Evolutionary conservation across 2,113 vertebrate genomes (phyloP).

Genomic region (Narcine bancroftii): DNA sequence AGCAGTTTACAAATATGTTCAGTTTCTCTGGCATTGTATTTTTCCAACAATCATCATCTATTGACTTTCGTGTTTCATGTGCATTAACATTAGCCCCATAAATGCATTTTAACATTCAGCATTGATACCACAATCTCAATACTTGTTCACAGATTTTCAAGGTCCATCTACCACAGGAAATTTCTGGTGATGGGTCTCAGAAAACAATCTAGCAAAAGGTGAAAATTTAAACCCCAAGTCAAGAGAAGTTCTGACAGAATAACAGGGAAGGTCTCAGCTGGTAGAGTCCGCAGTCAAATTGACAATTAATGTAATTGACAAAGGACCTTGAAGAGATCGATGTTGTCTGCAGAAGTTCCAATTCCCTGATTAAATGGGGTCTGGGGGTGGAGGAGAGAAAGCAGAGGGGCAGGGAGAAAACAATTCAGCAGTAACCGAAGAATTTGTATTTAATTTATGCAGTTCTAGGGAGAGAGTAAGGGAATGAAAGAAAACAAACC

Average conservation of each 20-base stretch:
- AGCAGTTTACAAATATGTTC: no score
- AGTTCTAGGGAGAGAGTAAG: background rate
- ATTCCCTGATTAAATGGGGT: no score
- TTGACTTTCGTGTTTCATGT: no score
- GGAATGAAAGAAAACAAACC: background rate
- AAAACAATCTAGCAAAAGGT: background rate
- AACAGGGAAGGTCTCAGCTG: background rate
- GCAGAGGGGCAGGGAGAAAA: background rate
- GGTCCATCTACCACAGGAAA: background rate
- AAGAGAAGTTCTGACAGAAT: background rate
- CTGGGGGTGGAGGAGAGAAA: no score
- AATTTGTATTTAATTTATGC: no score
- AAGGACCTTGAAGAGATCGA: no score
- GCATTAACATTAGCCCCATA: background rate
- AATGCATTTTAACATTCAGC: background rate
- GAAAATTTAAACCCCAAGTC: background rate
- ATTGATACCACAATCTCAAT: background rate
- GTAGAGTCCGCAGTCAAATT: background rate
- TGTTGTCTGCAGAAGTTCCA: no score
- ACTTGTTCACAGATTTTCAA: background rate
- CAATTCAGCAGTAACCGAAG: background rate
- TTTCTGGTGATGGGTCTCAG: background rate
- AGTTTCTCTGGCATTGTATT: no score
- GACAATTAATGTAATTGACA: no score
- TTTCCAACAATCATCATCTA: no score